These are phyloP conservation scores for Halcyon chelicuti DNA, from an alignment of 2,797 vertebrate genomes.

Conservation along the genomic window DNA sequence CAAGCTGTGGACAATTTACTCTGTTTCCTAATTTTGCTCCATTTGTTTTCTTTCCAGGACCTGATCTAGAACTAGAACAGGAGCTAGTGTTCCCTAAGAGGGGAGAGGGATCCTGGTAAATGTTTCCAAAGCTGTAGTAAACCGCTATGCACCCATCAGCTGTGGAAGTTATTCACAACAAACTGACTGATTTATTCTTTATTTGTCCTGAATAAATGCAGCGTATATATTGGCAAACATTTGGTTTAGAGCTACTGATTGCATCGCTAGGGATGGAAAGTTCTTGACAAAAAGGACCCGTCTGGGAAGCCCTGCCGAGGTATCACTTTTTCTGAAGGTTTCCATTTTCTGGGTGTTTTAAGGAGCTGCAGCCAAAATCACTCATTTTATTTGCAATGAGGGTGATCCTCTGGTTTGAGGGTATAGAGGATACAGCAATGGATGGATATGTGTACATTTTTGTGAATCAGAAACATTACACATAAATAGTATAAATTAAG, in stretches of 20 bases:
- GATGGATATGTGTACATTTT: fast-evolving
- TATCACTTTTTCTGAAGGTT: not conserved
- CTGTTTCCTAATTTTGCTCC: not conserved
- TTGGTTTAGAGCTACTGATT: conserved; percentile 26
- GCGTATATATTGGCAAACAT: conserved; percentile 38
- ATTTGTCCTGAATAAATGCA: conserved; percentile 39
- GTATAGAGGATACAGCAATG: fast-evolving
- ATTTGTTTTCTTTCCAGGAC: not conserved
- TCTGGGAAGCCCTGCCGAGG: not conserved
- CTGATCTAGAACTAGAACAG: not conserved
- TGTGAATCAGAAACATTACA: fast-evolving
- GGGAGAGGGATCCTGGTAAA: not conserved
- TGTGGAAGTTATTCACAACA: not conserved
- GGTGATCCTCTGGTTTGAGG: not conserved
- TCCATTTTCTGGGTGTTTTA: not conserved
- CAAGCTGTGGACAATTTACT: not conserved
- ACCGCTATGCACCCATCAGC: not conserved
- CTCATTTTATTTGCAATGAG: not conserved
- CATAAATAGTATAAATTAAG: fast-evolving
- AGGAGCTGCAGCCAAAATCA: not conserved
- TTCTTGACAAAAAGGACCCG: not conserved
- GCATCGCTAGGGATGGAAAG: not conserved
- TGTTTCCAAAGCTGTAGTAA: not conserved
- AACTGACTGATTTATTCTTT: conserved; percentile 13
- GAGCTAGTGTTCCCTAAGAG: not conserved